These are phyloP conservation scores for Euproctis similis DNA, from an alignment of 2,888 invertebrate genomes.

Conservation along the genomic window DNA sequence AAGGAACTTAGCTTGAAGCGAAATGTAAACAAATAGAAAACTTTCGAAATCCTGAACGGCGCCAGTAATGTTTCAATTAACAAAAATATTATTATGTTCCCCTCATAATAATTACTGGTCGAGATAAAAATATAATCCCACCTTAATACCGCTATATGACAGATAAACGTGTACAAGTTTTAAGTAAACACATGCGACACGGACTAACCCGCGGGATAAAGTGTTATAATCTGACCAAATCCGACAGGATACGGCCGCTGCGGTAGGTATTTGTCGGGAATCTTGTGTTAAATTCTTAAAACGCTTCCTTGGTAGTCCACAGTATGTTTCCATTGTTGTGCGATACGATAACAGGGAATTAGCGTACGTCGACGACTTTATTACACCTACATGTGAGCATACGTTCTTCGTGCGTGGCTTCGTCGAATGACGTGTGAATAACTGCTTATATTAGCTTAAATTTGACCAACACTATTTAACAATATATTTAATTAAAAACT, in stretches of 20 bases:
- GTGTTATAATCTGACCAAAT: constrained; percentile 42
- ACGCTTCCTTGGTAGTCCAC: constrained; percentile 42
- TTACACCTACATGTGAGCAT: no score
- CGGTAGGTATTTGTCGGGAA: constrained; percentile 54
- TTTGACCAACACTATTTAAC: no score
- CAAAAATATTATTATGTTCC: constrained; percentile 21
- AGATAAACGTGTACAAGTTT: constrained; percentile 16
- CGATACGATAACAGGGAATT: no score
- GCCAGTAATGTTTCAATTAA: constrained; percentile 19
- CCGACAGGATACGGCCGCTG: constrained; percentile 55
- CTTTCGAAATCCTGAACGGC: constrained; percentile 6
- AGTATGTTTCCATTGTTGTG: constrained; percentile 30
- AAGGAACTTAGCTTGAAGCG: no score
- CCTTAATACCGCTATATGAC: constrained; percentile 23
- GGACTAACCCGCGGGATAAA: constrained; percentile 21
- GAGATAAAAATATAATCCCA: constrained; percentile 31
- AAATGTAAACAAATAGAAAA: no score
- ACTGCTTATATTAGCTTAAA: no score
- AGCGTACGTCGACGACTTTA: no score
- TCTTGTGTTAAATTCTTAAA: constrained; percentile 38
- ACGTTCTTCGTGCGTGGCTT: no score
- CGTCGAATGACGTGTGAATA: no score
- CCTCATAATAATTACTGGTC: constrained; percentile 22
- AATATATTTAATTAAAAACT: no score
- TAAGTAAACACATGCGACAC: constrained; percentile 27